phyloP scores from a whole-genome alignment of 2,113 vertebrate genomes.

The Paedocypris sp. region DNA sequence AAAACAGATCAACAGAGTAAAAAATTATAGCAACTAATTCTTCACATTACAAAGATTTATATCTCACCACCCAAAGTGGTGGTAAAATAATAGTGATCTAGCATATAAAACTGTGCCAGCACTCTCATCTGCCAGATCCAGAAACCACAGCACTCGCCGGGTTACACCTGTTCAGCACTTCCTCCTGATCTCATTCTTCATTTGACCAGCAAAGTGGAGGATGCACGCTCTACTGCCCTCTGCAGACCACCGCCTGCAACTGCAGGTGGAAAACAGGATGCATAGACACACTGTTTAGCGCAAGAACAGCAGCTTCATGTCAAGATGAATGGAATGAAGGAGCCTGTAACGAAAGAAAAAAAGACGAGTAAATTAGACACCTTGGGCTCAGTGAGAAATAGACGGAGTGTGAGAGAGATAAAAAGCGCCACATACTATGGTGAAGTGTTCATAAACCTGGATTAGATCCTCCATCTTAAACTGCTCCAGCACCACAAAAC shows the following conservation, averaged over 20 bases:
- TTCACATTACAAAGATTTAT: slow-evolving; percentile 77
- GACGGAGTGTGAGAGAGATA: background rate
- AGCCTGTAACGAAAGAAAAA: slow-evolving; percentile 65
- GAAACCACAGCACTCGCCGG: too few relatives aligned
- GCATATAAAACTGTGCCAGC: slow-evolving; percentile 83
- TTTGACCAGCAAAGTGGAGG: slow-evolving; percentile 60
- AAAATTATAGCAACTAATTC: slow-evolving; percentile 77
- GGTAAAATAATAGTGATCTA: slow-evolving; percentile 81
- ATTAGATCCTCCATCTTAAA: slow-evolving; percentile 94
- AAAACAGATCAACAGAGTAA: slow-evolving; percentile 61
- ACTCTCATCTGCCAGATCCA: too few relatives aligned
- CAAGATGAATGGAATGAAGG: slow-evolving; percentile 92
- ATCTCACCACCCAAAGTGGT: slow-evolving; percentile 64
- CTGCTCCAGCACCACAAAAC: slow-evolving; percentile 97
- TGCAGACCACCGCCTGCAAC: slow-evolving; percentile 69
- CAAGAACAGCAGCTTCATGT: slow-evolving; percentile 62
- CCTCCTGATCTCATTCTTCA: slow-evolving; percentile 32
- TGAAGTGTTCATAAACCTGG: slow-evolving; percentile 97
- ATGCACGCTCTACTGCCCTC: slow-evolving; percentile 47
- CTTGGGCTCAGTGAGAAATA: too few relatives aligned
- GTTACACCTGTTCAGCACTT: too few relatives aligned
- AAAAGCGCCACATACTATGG: slow-evolving; percentile 81
- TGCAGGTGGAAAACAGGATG: slow-evolving; percentile 86
- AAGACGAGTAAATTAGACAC: background rate
- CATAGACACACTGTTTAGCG: slow-evolving; percentile 81